Base-by-base conservation (phyloP, 2,113 vertebrate species). In the Cisticola juncidis region DNA sequence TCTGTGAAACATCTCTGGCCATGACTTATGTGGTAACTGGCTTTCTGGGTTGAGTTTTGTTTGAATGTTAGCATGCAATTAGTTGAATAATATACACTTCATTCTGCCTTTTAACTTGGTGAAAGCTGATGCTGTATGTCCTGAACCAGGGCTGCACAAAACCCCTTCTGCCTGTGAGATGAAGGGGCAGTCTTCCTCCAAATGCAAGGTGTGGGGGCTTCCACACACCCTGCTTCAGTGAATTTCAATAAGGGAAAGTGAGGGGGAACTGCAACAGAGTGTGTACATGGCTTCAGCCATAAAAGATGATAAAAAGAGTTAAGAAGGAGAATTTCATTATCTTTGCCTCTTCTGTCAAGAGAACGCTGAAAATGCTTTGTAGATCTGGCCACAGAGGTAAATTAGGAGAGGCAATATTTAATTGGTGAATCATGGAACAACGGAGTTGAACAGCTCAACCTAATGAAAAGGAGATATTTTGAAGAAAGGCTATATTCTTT, bases 181-280 rank as follows among this genome's bases (percentile, higher is more conserved):
- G 33, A 61, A 57, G 25, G 48, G 8, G 11, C 13, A 48, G 10
- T 61, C 22, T 54, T 62, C 23, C 31, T 56, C 61, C 48, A 61
- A 90, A 68, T 17, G 14, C 14, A 36, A n/a, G 8, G 40, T 60
- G 4, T 1, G 1, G 2, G 5, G 11, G 2, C 19, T 91, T 51
- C 36, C 50, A 65, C 0, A 1, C 4, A 22, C 7, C 6, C 24
- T 0, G 0, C 42, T 85, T 71, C 50, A 31, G 14, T 23, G 47
- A 86, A 29, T 25, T 68, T 79, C 44, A 44, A 45, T 53, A 40
- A 86, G 9, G 9, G 24, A 21, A 88, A n/a, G 12, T 33, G 44
- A 38, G 50, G 87, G 50, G 15, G 12, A 90, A 12, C 6, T 48
- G 6, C 33, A 38, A 7, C 19, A 22, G 23, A 45, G 14, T 35